These are phyloP conservation scores for Geophilus truncorum DNA, from an alignment of 2,888 invertebrate species.

Conservation along the genomic window DNA sequence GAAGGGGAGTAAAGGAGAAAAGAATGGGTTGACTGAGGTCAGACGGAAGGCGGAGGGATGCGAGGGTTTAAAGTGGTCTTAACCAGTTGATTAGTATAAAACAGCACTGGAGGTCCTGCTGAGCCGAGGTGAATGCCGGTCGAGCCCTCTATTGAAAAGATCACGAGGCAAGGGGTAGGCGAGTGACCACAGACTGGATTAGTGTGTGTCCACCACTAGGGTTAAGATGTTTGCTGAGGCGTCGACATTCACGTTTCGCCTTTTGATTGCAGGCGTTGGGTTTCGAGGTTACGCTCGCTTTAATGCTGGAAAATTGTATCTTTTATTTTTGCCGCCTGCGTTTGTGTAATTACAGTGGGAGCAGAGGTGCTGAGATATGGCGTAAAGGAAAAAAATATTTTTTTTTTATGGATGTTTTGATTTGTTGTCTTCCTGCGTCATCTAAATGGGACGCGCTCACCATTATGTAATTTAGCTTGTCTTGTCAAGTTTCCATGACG, in stretches of 20 bases:
- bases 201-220: not conserved
- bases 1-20: not conserved
- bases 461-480: not conserved
- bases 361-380: not conserved
- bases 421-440: not conserved
- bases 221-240: conserved; percentile 5
- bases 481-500: not conserved
- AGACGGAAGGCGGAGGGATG: not conserved
- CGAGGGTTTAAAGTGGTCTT: not conserved
- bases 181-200: conserved; percentile 9
- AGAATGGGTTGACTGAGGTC: not conserved
- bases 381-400: not conserved
- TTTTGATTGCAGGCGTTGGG: not conserved
- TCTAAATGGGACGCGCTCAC: not conserved
- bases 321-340: not conserved
- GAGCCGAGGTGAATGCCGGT: not conserved
- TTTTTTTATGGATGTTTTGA: not conserved
- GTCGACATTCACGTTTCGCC: not conserved
- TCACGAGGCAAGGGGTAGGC: not conserved
- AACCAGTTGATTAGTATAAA: not conserved
- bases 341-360: not conserved
- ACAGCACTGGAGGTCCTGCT: not conserved
- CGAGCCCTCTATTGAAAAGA: not conserved
- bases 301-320: not conserved
- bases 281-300: not conserved